Base-by-base conservation (phyloP, 2,113 vertebrate genomes). In the Ciconia maguari region DNA sequence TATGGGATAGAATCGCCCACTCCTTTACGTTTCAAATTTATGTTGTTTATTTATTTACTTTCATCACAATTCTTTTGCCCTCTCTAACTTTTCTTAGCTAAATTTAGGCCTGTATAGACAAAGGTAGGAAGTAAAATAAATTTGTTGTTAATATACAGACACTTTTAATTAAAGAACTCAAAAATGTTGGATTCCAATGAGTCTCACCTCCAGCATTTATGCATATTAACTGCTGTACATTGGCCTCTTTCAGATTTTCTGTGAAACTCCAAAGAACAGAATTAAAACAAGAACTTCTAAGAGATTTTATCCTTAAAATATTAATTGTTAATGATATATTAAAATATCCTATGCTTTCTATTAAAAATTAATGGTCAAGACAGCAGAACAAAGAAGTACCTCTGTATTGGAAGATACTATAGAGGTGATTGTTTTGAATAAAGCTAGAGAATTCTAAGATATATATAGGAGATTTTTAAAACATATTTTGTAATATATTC, bases 221-320 rank as follows among this genome's bases (percentile, higher is more conserved):
- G 58, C 29, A 42, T 74, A 42, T 80, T 77, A 83, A 62, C 25
- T 66, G 55, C 41, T 36, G 15, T 69, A 85, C 87, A 72, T 68
- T 69, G 24, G 34, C 26, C 36, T 76, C 22, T 52, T 29, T 52
- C 15, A 71, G 16, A 51, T 93, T 81, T 91, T 69, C 58, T 69
- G 10, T 77, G 44, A 70, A 93, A 87, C 22, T 68, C 70, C 75
- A 91, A 76, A 79, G 54, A 83, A 30, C 16, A 60, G 21, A 76
- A 72, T 41, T 69, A 83, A 91, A 90, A 44, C 10, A 78, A 93
- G 81, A 91, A 90, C 36, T 79, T 93, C 57, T 79, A 72, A 95
- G 71, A 85, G 36, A 90, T 76, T 83, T 85, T 81, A 84, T 82
- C 62, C 62, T 87, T 90, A 92, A 85, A 93, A 74, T 52, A 72